Conservation (phyloP, 2,113 vertebrate genomes). For the Zootoca vivipara region DNA sequence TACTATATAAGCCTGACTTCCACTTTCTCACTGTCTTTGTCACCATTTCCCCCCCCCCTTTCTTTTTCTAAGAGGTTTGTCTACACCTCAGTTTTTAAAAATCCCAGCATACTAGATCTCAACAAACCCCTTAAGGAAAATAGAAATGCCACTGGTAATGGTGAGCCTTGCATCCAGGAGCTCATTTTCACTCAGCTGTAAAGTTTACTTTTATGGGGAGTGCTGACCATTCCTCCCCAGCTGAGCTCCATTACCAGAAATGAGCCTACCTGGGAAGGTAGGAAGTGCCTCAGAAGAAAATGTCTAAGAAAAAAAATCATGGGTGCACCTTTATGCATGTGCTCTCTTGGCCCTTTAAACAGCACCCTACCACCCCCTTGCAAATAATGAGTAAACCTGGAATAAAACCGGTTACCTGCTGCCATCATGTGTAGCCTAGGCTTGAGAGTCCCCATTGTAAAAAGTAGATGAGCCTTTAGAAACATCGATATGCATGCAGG, state of each 20-base stretch:
- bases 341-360: not conserved
- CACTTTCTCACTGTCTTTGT: too few species aligned
- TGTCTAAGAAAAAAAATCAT: not conserved
- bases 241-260: not conserved
- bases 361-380: too few species aligned
- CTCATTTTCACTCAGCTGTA: too few species aligned
- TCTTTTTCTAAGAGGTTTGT: too few species aligned
- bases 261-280: not conserved
- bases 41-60: too few species aligned
- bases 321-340: not conserved
- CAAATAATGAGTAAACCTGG: not conserved
- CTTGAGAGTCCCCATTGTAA: not conserved
- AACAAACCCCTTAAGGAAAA: too few species aligned
- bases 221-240: not conserved
- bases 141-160: too few species aligned
- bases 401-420: not conserved
- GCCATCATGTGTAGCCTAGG: not conserved
- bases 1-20: too few species aligned
- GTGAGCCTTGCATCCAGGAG: too few species aligned
- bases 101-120: too few species aligned
- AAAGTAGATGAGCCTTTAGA: not conserved
- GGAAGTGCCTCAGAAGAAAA: not conserved
- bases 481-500: not conserved
- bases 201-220: not conserved
- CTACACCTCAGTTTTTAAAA: too few species aligned